Evolutionary conservation across 2,888 invertebrate genomes (phyloP), one percentile per base, ranked within the genome.

Genomic region (Lycophotia porphyrea): DNA sequence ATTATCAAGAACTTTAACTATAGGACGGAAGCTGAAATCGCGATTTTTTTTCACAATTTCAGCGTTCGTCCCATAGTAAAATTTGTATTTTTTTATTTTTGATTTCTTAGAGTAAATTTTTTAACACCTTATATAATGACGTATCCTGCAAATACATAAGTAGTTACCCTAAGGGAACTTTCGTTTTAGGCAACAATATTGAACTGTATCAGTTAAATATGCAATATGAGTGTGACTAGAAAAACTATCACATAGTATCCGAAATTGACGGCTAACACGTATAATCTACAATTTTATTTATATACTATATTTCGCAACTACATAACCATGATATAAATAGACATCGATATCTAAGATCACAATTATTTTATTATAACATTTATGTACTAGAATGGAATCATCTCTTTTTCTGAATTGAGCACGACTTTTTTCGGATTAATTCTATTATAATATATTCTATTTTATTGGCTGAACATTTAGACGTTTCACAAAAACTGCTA

Each of bases 321-420:
- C 89, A 90, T 88, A 90, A 90, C 88, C 87, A 85, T 83, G 78
- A 87, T 89, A 90, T 90, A 90, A 88, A 92, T 92, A 91, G 90
- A 92, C 91, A 92, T 84, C 88, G 82, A 92, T 89, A 81, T 84
- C 84, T 87, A 86, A 77, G 67, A 87, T 88, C 85, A 86, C 87
- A 88, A 77, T 82, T 72, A 84, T 77, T 84, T 76, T 81, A 76
- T 81, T 83, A 75, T 61, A 58, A 84, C 34, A 61, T 66, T 39
- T 61, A 74, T 11, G 39, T 81, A 58, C 63, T 81, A 64, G 15
- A 39, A 31, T 34, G 24, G 42, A 67, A 78, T 71, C 18, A 27
- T 34, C 8, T 60, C n/a, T 67, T 78, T 71, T 27, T 21, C 49
- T 47, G 60, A 61, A 67, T 82, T 66, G 84, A 84, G 74, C 84